A percentile compares a stretch with the other conserved stretches of the same genome.
These are phyloP conservation scores for Bombus pascuorum DNA, from an alignment of 1,140 invertebrate species.

Conservation along the genomic window DNA sequence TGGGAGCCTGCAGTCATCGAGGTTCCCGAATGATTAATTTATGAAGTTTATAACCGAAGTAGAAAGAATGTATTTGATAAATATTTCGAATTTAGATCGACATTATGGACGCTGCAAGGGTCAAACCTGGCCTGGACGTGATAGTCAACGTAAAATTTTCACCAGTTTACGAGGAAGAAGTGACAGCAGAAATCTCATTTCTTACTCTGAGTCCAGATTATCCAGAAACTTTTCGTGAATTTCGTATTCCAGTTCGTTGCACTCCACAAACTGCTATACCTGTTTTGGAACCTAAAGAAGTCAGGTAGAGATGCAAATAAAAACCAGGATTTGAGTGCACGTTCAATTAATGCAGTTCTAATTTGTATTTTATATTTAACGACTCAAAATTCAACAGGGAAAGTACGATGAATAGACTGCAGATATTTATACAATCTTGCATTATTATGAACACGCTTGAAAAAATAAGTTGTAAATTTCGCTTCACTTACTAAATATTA, in stretches of 20 bases:
- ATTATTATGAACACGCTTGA: too few species aligned
- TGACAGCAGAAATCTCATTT: conserved; percentile 30
- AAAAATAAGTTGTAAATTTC: too few species aligned
- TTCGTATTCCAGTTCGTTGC: conserved; percentile 27
- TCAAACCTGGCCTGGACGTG: conserved; percentile 16
- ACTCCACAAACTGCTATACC: neutral
- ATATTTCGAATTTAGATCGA: conserved; percentile 14
- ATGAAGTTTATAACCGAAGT: too few species aligned
- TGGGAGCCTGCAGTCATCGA: conserved; percentile 30
- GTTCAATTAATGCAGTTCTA: too few species aligned
- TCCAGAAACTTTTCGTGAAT: conserved; percentile 10
- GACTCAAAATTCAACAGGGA: too few species aligned
- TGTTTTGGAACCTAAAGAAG: neutral
- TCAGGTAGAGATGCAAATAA: neutral
- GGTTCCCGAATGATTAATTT: neutral
- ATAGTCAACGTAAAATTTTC: conserved; percentile 34
- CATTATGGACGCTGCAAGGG: conserved; percentile 12
- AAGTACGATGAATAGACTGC: too few species aligned
- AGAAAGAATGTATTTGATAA: too few species aligned
- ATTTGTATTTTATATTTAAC: too few species aligned
- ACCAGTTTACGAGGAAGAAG: conserved; percentile 12
- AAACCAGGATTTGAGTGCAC: too few species aligned
- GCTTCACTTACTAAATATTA: too few species aligned
- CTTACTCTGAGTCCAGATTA: conserved; percentile 18
- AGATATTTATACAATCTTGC: too few species aligned